Conservation (phyloP, 2,113 vertebrate species). For the Bolborhynchus lineola region DNA sequence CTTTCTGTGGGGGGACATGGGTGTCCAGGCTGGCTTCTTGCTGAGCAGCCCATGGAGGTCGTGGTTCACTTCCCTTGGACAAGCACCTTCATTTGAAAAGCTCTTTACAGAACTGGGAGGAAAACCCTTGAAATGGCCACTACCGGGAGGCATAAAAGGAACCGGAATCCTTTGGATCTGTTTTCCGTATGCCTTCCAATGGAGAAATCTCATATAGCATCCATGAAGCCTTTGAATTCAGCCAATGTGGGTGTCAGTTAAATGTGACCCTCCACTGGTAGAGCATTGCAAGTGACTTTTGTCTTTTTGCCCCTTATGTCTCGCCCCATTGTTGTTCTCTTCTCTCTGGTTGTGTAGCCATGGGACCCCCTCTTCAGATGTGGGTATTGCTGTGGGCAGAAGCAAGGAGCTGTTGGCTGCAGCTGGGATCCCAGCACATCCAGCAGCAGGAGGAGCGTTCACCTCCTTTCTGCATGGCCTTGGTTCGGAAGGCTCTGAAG, state of each 20-base stretch:
- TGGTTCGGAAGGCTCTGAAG: neutral
- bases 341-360: neutral
- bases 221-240: neutral
- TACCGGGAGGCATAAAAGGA: neutral
- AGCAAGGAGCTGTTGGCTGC: neutral
- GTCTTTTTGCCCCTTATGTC: neutral
- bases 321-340: neutral
- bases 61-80: neutral
- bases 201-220: neutral
- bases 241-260: no score
- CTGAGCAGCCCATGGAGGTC: neutral
- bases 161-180: neutral
- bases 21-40: neutral
- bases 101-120: neutral
- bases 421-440: neutral
- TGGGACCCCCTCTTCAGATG: neutral
- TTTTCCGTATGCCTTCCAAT: neutral
- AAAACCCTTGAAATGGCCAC: neutral
- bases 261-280: no score
- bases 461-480: neutral
- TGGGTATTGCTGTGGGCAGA: neutral
- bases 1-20: accelerated
- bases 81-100: neutral
- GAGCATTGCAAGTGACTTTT: neutral
- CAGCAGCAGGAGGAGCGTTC: neutral